Conservation (phyloP, 2,113 vertebrate species). For the Heloderma charlesbogerti region DNA sequence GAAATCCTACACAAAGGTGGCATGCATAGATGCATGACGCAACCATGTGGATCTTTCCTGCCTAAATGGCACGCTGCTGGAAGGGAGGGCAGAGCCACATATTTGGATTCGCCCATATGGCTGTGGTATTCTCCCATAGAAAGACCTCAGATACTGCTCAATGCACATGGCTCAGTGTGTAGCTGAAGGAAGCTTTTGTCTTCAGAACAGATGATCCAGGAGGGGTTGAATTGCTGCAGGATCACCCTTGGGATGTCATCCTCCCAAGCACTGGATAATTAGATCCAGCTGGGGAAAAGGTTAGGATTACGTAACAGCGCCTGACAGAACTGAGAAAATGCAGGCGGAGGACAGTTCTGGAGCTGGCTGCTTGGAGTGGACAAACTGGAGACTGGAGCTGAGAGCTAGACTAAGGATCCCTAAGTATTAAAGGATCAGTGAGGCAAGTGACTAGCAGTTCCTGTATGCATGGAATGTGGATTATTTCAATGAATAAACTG, state of each 20-base stretch:
- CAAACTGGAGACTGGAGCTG: not conserved
- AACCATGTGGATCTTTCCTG: not conserved
- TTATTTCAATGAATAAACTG: not conserved
- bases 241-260: not conserved
- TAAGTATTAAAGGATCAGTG: not conserved
- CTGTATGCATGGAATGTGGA: slow-evolving; percentile 3
- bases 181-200: not conserved
- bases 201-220: not conserved
- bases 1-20: not conserved
- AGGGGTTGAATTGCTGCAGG: not conserved
- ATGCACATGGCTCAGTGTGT: not conserved
- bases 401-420: not conserved
- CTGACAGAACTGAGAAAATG: not conserved
- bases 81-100: not conserved
- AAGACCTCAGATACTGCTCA: not conserved
- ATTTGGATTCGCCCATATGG: not conserved
- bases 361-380: not conserved
- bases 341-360: not conserved
- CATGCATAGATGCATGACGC: not conserved
- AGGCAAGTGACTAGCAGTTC: not conserved
- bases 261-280: not conserved
- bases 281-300: not conserved
- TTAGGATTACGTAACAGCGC: not conserved
- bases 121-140: not conserved
- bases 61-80: not conserved